Percentiles rank a stretch among this genome's conserved stretches.
These are phyloP conservation scores for Nanorana parkeri DNA, from an alignment of 2,113 vertebrate species.

Conservation along the genomic window DNA sequence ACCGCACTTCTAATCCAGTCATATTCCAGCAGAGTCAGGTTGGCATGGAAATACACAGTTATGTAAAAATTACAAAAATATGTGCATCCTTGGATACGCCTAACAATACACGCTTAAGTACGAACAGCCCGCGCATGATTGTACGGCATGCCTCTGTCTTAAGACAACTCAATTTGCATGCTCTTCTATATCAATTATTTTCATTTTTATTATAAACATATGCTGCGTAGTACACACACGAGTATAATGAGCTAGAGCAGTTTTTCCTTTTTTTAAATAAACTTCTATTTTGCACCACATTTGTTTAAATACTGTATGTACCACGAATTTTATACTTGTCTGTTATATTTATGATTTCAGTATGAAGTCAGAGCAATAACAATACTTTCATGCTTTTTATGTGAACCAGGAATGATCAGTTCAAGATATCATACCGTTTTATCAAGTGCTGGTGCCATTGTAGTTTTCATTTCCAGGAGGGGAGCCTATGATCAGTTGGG, in stretches of 20 bases:
- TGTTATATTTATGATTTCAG: neutral
- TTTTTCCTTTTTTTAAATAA: neutral
- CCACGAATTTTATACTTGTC: neutral
- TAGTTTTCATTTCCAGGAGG: too few relatives aligned
- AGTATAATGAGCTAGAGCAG: conserved; percentile 2
- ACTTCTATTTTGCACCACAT: neutral
- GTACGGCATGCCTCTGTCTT: conserved; percentile 31
- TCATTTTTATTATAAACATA: conserved; percentile 41
- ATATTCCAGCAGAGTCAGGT: neutral
- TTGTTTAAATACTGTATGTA: neutral
- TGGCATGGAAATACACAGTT: conserved; percentile 30
- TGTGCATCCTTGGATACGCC: conserved; percentile 47
- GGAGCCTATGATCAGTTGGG: too few relatives aligned
- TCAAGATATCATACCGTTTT: too few relatives aligned
- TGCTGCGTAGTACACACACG: neutral
- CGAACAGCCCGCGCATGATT: conserved; percentile 29
- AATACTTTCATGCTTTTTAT: too few relatives aligned
- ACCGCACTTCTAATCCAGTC: neutral
- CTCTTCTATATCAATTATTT: conserved; percentile 45
- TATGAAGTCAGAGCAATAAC: too few relatives aligned
- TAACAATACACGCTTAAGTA: conserved; percentile 33
- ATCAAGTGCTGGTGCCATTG: too few relatives aligned
- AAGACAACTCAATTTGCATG: conserved; percentile 51
- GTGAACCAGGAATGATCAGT: too few relatives aligned
- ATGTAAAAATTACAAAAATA: conserved; percentile 45